Percentiles rank a stretch among this genome's conserved stretches.
phyloP scores from a whole-genome alignment of 2,888 invertebrate species.

The Melanchra persicariae region DNA sequence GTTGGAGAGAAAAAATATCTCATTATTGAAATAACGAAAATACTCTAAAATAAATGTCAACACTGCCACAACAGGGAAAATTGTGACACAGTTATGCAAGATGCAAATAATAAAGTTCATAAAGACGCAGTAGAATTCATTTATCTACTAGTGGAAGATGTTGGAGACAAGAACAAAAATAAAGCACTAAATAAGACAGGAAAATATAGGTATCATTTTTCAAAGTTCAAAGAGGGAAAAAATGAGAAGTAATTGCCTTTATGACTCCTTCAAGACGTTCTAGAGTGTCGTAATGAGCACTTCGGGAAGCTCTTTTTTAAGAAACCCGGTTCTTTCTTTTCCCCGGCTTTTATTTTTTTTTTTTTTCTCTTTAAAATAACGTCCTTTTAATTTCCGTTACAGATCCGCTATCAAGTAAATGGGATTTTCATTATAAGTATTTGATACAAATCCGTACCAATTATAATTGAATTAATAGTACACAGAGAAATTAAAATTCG shows the following conservation, averaged over 20 bases:
- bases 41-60: neutral
- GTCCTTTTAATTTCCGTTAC: constrained; percentile 65
- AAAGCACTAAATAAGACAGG: constrained; percentile 36
- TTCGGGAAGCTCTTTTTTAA: constrained; percentile 74
- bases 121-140: constrained; percentile 24
- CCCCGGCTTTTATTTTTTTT: constrained; percentile 69
- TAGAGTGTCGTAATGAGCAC: constrained; percentile 79
- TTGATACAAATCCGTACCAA: too few species aligned
- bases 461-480: too few species aligned
- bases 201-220: constrained; percentile 51
- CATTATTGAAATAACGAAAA: neutral
- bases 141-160: constrained; percentile 16
- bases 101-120: constrained; percentile 18
- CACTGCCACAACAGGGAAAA: neutral
- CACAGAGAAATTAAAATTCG: neutral
- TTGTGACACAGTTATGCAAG: neutral
- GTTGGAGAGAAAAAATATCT: neutral
- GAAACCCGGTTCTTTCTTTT: constrained; percentile 69
- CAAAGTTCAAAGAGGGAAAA: constrained; percentile 68
- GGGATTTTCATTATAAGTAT: constrained; percentile 56
- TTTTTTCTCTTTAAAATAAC: constrained; percentile 53
- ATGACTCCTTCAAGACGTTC: constrained; percentile 74
- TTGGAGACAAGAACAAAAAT: constrained; percentile 28
- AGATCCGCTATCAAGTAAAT: constrained; percentile 55
- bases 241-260: constrained; percentile 77